Evolutionary conservation across 1,140 invertebrate species (phyloP), one percentile per base, ranked within the genome.

Genomic region (Plodia interpunctella): DNA sequence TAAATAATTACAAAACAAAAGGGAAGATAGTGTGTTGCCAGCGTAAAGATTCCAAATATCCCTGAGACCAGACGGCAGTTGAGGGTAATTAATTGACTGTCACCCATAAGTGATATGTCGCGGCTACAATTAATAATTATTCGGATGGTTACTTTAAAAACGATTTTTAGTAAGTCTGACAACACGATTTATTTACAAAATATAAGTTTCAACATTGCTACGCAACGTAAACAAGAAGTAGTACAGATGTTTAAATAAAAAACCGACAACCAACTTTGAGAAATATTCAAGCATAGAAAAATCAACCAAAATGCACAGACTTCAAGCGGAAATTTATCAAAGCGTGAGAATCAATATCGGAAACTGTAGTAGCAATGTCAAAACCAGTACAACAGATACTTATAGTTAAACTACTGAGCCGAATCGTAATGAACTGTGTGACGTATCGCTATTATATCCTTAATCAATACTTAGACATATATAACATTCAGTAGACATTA

Each of bases 161-260:
- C 38, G 19, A 52, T 55, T 44, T 62, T 57, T 53, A 60, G 57
- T 51, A 61, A 44, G 66, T 74, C 84, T 85, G 84, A 83, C 82
- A 88, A 86, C 80, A 86, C 80, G 76, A 57, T 55, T 49, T 68
- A 74, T 65, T 57, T 72, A 75, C 66, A 73, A 72, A 69, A 62
- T 59, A 55, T 57, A 66, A 79, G 82, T 87, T 87, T 86, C 71
- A 85, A 88, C 86, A 88, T 88, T 88, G 86, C 86, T 84, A 88
- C 83, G 55, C 38, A 53, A 58, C 44, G 49, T 49, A 66, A 67
- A 50, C 38, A 57, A 38, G 52, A 30, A 51, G 53, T 49, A 44
- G n/a, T 50, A 51, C n/a, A 18, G 56, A 51, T 13, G 44, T 25
- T 15, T 56, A 62, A 60, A 60, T 28, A 62, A 58, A 65, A 51